A percentile compares a stretch with the other conserved stretches of the same genome.
phyloP scores from a whole-genome alignment of 2,888 invertebrate species.

The Lamellibrachia satsuma region DNA sequence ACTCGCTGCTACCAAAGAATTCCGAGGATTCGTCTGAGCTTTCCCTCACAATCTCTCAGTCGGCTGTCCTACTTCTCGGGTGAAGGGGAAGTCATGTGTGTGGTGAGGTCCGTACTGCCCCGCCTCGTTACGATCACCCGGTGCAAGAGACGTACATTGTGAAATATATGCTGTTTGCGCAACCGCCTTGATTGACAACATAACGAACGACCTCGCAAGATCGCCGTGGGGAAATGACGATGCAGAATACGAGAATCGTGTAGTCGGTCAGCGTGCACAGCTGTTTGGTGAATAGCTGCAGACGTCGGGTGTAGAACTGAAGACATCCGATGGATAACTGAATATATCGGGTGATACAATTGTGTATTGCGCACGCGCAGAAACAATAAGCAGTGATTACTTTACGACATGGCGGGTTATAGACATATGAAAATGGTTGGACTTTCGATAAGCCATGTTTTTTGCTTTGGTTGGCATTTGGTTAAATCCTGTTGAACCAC shows the following conservation, averaged over 20 bases:
- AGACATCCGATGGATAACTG: slow-evolving; percentile 94
- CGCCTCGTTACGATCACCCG: background rate
- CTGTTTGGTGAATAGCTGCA: slow-evolving; percentile 46
- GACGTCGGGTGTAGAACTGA: slow-evolving; percentile 98
- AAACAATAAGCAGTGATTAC: background rate
- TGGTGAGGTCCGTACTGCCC: background rate
- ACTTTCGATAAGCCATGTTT: too few species aligned
- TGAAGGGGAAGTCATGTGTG: background rate
- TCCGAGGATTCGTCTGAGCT: too few species aligned
- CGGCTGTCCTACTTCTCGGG: background rate
- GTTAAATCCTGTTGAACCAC: too few species aligned
- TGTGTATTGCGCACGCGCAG: background rate
- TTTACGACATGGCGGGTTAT: too few species aligned
- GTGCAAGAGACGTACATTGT: background rate
- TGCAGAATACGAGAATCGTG: background rate
- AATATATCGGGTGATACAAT: slow-evolving; percentile 69
- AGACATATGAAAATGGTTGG: too few species aligned
- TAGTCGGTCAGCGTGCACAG: background rate
- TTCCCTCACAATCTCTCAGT: background rate
- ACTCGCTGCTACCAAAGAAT: too few species aligned
- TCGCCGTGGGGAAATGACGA: background rate
- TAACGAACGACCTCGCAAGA: background rate
- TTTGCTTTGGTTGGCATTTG: too few species aligned
- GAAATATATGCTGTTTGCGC: background rate
- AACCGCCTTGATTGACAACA: background rate